Conservation (phyloP, 1,140 invertebrate species). For the Diuraphis noxia region DNA sequence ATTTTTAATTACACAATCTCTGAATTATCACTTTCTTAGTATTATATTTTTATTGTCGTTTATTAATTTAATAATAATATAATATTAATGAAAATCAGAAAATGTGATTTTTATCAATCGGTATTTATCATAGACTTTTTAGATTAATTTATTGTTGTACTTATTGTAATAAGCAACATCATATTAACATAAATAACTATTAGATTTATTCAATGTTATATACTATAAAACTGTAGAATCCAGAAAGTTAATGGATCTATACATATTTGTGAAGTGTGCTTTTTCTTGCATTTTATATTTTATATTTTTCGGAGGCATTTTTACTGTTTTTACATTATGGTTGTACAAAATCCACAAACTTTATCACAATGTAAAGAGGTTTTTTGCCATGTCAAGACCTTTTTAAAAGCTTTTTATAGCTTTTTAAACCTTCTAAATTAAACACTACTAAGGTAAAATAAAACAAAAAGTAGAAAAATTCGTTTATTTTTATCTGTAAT, state of each 20-base stretch:
- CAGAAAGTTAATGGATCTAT: background rate
- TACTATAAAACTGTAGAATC: background rate
- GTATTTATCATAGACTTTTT: background rate
- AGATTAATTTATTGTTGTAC: background rate
- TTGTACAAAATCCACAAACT: constrained; percentile 6
- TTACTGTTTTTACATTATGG: constrained; percentile 7
- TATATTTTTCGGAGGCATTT: background rate
- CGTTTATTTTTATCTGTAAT: constrained; percentile 7
- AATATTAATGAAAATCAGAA: no score
- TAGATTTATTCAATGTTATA: background rate
- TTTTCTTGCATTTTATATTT: background rate
- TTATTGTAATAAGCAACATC: background rate
- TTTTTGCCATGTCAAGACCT: constrained; percentile 1
- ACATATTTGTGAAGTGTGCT: background rate
- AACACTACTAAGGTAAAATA: background rate
- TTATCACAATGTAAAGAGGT: background rate
- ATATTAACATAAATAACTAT: background rate
- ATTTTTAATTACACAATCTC: background rate
- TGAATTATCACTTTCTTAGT: background rate
- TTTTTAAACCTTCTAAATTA: constrained; percentile 11
- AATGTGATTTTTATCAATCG: no score
- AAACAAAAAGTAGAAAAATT: constrained; percentile 15
- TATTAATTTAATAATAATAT: no score
- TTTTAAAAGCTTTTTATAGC: constrained; percentile 22
- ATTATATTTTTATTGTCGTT: no score